Base-by-base conservation (phyloP, 2,888 invertebrate species). In the Athetis lepigone region DNA sequence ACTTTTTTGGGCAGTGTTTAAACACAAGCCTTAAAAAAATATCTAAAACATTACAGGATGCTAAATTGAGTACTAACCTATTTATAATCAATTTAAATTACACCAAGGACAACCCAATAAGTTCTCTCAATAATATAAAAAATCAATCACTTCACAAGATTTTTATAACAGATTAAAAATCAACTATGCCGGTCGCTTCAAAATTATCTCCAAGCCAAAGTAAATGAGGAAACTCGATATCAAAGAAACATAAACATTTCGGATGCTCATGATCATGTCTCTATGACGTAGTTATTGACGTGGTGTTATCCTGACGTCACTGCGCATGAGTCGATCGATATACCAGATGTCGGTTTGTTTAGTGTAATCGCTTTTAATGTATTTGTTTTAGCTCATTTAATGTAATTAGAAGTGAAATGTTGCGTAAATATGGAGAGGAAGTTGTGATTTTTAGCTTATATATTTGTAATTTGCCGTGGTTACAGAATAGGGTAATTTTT, bases 321-420 rank as follows among this genome's bases (percentile, higher is more conserved):
- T 13, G 67, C 75, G 70, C 68, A 60, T 45, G 55, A 51, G 68
- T 69, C 21, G 46, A 36, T 57, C 13, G 39, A 56, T 59, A 65
- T 43, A 45, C 37, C 76, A 81, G 81, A 81, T 79, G 79, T 57
- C 59, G 45, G 16, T 62, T 62, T 73, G 76, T 64, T 81, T 81
- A 57, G 63, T 63, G 55, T 75, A 11, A 61, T 71, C 21, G 59
- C n/a, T 58, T 40, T 13, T 62, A 75, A 73, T 75, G 54, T 61
- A 58, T 70, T 72, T 67, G 29, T 65, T 78, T 70, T 69, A 64
- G 67, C 46, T 61, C 36, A 58, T 64, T 69, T 51, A 23, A n/a
- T 9, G 37, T 68, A 56, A 79, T 80, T 64, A 67, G 27, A 50
- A 19, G 49, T 55, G 49, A 52, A 54, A 64, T 51, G 37, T 49